Base-by-base conservation (phyloP, 2,113 vertebrate genomes). In the Oryzias woworae region DNA sequence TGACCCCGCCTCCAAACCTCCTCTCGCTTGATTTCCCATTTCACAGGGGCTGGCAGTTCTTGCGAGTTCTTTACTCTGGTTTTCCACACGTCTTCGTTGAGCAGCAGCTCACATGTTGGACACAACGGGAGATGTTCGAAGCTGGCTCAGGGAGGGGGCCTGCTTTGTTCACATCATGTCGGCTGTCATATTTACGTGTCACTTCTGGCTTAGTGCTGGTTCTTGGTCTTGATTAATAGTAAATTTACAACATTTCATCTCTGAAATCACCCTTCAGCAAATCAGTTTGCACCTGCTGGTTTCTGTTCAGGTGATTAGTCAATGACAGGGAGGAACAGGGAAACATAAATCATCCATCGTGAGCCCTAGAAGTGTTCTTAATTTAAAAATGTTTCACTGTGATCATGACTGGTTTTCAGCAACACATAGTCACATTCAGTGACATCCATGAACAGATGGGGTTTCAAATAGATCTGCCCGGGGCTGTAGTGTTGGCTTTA, bases 11-110 rank as follows among this genome's bases (percentile, higher is more conserved):
- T 75, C 69, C 76, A 81, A 68, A 47, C 17, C 85, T 57, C 69
- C 36, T 28, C 70, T 67, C 71, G 75, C 84, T 87, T 87, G 75
- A 87, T 85, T 89, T 89, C 87, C 83, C 81, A 81, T 90, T 90
- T 88, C 77, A 62, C 78, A 85, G 88, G 75, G 77, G 73, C 58
- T 44, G 58, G 70, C 66, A 56, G 79, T 62, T 60, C 76, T 74
- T 83, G 83, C 60, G 68, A 74, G 85, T 88, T 87, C 83, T 66
- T 76, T 63, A 61, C 71, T 76, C 67, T 28, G 73, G 84, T 76
- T 20, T 67, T 28, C 78, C 79, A 76, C 79, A 73, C 66, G 26
- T 62, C 72, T 72, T 77, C 72, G 73, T 82, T 79, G 78, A 82
- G 72, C 64, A 53, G 59, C 12, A 22, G 67, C 66, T 66, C 36